Evolutionary conservation across 1,140 invertebrate species (phyloP).

Genomic region (Drosophila carrolli): DNA sequence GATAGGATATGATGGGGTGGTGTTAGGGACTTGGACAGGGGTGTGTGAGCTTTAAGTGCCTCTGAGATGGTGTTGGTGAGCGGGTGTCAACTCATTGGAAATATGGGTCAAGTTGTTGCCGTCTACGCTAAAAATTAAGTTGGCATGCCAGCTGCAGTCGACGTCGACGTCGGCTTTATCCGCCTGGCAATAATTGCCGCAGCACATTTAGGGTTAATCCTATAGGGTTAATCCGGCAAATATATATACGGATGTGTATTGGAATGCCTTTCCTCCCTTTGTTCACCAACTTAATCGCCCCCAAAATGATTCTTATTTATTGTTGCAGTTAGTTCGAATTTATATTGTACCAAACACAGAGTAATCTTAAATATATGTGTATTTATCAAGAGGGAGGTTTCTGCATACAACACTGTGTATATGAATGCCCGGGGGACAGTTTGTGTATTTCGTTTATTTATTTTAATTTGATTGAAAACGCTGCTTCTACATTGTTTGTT

Average conservation of each 20-base stretch:
- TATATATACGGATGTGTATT: conserved; percentile 49
- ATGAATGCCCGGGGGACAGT: neutral
- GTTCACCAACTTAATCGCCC: conserved; percentile 34
- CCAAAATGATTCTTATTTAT: conserved; percentile 56
- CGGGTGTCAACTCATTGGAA: conserved; percentile 62
- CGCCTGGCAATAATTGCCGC: conserved; percentile 77
- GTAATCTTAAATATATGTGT: conserved; percentile 25
- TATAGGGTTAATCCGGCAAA: conserved; percentile 51
- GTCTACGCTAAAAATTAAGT: conserved; percentile 80
- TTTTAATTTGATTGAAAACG: conserved; percentile 11
- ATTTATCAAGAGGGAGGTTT: neutral
- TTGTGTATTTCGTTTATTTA: conserved; percentile 2
- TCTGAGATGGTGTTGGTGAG: conserved; percentile 40
- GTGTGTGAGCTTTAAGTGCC: conserved; percentile 77
- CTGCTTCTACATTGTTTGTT: neutral
- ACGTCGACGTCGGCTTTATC: conserved; percentile 42
- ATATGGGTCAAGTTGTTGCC: conserved; percentile 82
- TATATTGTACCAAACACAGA: conserved; percentile 16
- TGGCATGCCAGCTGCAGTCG: conserved; percentile 51
- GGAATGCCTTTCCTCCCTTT: neutral
- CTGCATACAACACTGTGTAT: neutral
- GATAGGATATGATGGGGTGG: conserved; percentile 2
- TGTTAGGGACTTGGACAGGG: conserved; percentile 6
- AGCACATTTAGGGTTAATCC: conserved; percentile 79
- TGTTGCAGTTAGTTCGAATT: conserved; percentile 44